phyloP scores from a whole-genome alignment of 2,113 vertebrate species.

The Thalassarche chlororhynchos region DNA sequence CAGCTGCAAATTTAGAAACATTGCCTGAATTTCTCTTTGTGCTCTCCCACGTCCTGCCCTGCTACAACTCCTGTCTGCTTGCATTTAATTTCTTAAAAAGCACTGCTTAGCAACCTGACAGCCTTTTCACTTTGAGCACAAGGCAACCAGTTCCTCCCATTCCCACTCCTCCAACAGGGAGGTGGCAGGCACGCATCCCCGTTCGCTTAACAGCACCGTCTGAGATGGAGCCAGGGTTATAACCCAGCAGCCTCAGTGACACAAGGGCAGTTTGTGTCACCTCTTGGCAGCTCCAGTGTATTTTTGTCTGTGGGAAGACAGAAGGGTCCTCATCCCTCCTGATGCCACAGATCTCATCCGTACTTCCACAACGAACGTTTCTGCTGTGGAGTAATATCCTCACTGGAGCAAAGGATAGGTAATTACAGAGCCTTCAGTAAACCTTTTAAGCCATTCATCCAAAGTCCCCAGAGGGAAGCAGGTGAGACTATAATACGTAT shows the following conservation, averaged over 20 bases:
- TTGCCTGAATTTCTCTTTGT: background rate
- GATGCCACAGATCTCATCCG: background rate
- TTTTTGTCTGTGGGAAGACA: background rate
- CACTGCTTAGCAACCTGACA: conserved; percentile 21
- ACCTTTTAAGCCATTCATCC: background rate
- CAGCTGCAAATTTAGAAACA: conserved; percentile 4
- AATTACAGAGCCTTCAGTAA: background rate
- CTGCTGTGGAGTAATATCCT: background rate
- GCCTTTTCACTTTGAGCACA: background rate
- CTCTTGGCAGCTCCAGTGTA: background rate
- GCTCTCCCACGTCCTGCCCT: conserved; percentile 37
- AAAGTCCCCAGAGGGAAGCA: conserved; percentile 19
- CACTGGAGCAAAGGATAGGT: background rate
- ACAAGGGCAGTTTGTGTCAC: background rate
- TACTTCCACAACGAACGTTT: fast-evolving
- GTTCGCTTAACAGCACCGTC: fast-evolving
- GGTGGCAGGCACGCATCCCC: fast-evolving
- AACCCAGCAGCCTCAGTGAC: background rate
- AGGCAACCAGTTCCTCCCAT: background rate
- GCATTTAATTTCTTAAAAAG: background rate
- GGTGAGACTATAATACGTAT: background rate
- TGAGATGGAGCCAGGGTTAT: fast-evolving
- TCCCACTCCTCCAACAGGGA: background rate
- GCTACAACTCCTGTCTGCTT: background rate
- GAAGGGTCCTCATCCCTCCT: background rate